Evolutionary conservation across 2,888 invertebrate genomes (phyloP).

Genomic region (Megastigmus dorsalis): DNA sequence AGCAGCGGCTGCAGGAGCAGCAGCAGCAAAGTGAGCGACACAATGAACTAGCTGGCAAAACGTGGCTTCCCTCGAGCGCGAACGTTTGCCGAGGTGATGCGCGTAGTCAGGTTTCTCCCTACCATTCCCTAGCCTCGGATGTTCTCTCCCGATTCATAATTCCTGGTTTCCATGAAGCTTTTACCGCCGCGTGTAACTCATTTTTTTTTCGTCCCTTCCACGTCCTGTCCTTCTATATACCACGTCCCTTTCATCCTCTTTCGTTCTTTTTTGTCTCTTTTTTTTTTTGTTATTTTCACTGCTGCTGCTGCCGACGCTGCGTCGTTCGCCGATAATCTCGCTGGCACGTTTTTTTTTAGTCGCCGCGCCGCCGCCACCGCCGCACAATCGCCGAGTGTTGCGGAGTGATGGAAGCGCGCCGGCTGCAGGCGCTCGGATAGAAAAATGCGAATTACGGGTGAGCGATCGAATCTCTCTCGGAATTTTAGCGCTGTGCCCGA

Average conservation of each 20-base stretch:
- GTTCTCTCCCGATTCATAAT: conserved; percentile 29
- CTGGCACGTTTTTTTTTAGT: neutral
- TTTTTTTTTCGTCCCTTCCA: no score
- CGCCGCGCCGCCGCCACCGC: neutral
- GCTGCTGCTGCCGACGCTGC: neutral
- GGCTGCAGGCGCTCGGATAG: neutral
- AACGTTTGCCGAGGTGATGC: neutral
- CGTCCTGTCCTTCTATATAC: no score
- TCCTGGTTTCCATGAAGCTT: conserved; percentile 21
- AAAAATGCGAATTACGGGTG: conserved; percentile 15
- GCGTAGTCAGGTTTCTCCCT: no score
- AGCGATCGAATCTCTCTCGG: conserved; percentile 10
- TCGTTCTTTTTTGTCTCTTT: neutral
- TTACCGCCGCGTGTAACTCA: conserved; percentile 10
- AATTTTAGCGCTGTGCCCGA: no score
- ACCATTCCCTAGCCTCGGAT: neutral
- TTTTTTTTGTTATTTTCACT: neutral
- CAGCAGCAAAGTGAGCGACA: conserved; percentile 10
- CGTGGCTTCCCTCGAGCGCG: neutral
- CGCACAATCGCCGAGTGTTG: neutral
- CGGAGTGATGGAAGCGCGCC: no score
- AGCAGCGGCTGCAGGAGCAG: no score
- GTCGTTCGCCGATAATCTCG: conserved; percentile 20
- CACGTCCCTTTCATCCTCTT: no score
- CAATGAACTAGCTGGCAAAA: conserved; percentile 12